These are phyloP conservation scores for Crocidura indochinensis DNA, from an alignment of 2,797 vertebrate genomes.

Conservation along the genomic window DNA sequence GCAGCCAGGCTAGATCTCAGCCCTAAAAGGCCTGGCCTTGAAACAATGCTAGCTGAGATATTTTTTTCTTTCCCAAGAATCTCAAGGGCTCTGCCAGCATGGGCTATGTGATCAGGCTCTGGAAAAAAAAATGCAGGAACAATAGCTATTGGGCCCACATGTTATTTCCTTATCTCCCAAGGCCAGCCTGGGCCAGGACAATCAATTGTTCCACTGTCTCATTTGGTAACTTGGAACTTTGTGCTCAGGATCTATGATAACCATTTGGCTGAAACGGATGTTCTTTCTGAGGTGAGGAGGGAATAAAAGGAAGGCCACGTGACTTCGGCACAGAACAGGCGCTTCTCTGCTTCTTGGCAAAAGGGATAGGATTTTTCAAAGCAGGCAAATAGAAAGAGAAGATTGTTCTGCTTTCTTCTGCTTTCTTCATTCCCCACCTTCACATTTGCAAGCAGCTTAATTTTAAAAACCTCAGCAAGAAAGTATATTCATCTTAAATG, in stretches of 20 bases:
- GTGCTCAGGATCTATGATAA: conserved; percentile 27
- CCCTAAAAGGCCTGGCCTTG: conserved; percentile 27
- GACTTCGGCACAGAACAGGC: not conserved
- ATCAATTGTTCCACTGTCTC: conserved; percentile 33
- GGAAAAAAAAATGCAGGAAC: not conserved
- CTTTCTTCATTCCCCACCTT: conserved; percentile 28
- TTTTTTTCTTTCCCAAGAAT: conserved; percentile 47
- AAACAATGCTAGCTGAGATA: conserved; percentile 26
- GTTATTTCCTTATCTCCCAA: not conserved
- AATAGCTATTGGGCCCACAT: not conserved
- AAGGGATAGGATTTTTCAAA: conserved; percentile 37
- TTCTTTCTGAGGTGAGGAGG: conserved; percentile 24
- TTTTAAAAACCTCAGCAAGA: conserved; percentile 78
- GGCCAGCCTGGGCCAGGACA: not conserved
- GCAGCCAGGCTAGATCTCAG: not conserved
- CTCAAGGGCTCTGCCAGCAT: not conserved
- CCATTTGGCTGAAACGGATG: conserved; percentile 55
- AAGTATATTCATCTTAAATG: conserved; percentile 57
- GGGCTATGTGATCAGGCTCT: conserved; percentile 3
- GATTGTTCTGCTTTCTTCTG: conserved; percentile 52
- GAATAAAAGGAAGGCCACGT: conserved; percentile 22
- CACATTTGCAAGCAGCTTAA: conserved; percentile 74
- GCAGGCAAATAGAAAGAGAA: conserved; percentile 60
- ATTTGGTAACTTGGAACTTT: conserved; percentile 56
- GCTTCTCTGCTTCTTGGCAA: conserved; percentile 3